Conservation (phyloP, 1,140 invertebrate species). For the Tetranychus urticae region DNA sequence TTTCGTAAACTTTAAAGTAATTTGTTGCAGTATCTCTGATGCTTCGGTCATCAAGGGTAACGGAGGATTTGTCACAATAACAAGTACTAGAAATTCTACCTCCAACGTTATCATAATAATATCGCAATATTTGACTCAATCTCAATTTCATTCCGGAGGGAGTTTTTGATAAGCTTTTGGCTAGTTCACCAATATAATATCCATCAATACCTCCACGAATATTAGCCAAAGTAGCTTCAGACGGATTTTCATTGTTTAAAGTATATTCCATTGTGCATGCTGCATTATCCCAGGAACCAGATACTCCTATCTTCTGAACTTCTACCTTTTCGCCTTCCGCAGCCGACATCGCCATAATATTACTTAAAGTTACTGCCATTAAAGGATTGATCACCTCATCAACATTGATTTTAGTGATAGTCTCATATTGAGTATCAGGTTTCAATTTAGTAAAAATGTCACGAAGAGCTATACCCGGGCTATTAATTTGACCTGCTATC, state of each 20-base stretch:
- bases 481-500: conserved; percentile 4
- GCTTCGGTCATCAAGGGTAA: neutral
- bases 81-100: neutral
- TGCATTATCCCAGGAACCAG: conserved; percentile 1
- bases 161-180: neutral
- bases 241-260: neutral
- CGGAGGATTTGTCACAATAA: neutral
- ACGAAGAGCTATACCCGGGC: neutral
- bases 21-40: neutral
- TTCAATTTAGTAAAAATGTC: neutral
- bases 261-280: conserved; percentile 4
- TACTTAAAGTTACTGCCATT: conserved; percentile 3
- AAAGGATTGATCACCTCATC: conserved; percentile 5
- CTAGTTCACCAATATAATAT: conserved; percentile 4
- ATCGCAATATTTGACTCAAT: conserved; percentile 7
- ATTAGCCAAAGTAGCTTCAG: conserved; percentile 2
- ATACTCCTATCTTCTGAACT: neutral
- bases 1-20: neutral
- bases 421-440: neutral
- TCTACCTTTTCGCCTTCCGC: neutral
- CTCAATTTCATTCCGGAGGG: neutral
- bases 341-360: neutral
- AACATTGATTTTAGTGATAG: neutral
- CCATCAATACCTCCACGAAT: conserved; percentile 8
- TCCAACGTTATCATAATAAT: neutral